Base-by-base conservation (phyloP, 2,113 vertebrate species). In the Hydropotes inermis region DNA sequence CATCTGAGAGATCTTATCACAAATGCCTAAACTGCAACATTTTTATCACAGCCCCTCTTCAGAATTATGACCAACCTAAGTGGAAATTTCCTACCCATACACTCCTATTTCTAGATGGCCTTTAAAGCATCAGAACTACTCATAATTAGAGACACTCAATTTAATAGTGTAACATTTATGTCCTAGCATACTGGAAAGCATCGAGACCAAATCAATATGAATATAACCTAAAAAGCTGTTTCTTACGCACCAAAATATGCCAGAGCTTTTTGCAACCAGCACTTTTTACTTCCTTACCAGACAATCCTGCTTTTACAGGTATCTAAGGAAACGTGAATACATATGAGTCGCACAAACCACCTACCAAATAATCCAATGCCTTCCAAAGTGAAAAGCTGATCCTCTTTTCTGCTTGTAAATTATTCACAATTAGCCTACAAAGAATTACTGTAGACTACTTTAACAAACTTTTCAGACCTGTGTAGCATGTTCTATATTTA, bases 401-500 rank as follows among this genome's bases (percentile, higher is more conserved):
- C 92, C 90, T 95, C 70, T n/a, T 92, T 97, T 78, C 90, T 98
- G 70, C 78, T 97, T 61, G 92, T 97, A 60, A 97, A 96, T 98
- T 92, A 98, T 96, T 98, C 94, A 97, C 88, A 97, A 92, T 70
- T 36, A 95, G 87, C 89, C 91, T 89, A 97, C 89, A 89, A 97
- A 97, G 83, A 93, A 93, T 93, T 50, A 85, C 86, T 85, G 70
- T 6, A 87, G 70, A 76, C 57, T 58, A 43, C 70, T 33, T 79
- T 17, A 93, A 76, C 15, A 60, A 96, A 93, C 83, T 81, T 94
- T 94, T 93, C 93, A 81, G n/a, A 54, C 74, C 50, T 47, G 25
- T 30, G 47, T 47, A 50, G 60, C 50, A 47, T 23, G 25, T 79
- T 94, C 82, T 86, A 7, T 23, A 86, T 84, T 81, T 52, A 89